phyloP scores from a whole-genome alignment of 2,113 vertebrate species.

The Hippocampus barbouri region DNA sequence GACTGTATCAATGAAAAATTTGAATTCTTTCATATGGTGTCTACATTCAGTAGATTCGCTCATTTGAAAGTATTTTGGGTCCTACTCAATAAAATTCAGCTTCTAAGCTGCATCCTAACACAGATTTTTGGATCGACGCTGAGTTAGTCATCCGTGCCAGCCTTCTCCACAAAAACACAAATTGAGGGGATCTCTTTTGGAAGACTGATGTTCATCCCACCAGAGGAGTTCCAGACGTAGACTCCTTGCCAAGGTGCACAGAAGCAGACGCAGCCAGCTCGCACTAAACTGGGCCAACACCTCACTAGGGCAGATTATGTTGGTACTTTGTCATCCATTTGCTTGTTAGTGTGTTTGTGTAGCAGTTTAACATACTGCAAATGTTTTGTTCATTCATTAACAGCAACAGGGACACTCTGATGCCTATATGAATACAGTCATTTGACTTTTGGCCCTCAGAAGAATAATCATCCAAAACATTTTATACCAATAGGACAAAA shows the following conservation, averaged over 20 bases:
- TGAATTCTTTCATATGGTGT: too few relatives aligned
- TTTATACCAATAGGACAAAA: background rate
- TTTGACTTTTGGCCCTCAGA: conserved; percentile 37
- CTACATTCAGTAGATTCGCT: too few relatives aligned
- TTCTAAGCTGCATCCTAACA: background rate
- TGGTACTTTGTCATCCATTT: conserved; percentile 2
- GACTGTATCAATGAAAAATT: too few relatives aligned
- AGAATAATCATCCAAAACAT: background rate
- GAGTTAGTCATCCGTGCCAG: background rate
- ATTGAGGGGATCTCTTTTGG: conserved; percentile 7
- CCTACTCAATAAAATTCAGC: background rate
- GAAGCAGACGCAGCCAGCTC: background rate
- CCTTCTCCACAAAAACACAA: background rate
- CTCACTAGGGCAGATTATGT: conserved; percentile 7
- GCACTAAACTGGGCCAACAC: background rate
- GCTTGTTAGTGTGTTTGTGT: background rate
- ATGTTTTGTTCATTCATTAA: background rate
- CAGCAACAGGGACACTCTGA: conserved; percentile 6
- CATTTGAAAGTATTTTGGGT: background rate
- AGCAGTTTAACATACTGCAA: background rate
- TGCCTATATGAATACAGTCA: conserved; percentile 31
- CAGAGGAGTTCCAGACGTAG: background rate
- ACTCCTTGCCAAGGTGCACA: background rate
- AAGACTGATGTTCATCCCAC: background rate
- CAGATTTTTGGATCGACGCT: background rate